Evolutionary conservation across 2,113 vertebrate genomes (phyloP), one percentile per base, ranked within the genome.

Genomic region (Dolichotis patagonum): DNA sequence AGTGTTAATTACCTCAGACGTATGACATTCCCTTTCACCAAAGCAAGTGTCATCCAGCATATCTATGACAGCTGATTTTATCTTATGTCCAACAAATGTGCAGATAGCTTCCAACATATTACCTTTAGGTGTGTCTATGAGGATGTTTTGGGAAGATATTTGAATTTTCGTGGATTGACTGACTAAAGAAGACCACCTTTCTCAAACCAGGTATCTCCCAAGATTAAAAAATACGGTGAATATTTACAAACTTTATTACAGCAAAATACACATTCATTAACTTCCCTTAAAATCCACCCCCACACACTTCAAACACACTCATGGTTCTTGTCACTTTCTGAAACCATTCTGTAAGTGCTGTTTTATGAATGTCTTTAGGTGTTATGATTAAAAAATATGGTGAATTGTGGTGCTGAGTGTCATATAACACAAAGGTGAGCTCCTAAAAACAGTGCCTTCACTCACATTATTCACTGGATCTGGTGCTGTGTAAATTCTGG

Each of bases 1-100:
- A 28, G 35, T 88, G 28, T 85, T 92, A 52, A 83, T 46, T 90
- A 38, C 81, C 35, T 89, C 43, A 80, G 73, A 93, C 89, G 38
- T 93, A 35, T n/a, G 22, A 87, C 30, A 52, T n/a, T 38, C 24
- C 2, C 54, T 41, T 92, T 90, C 41, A 71, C 30, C 20, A 73
- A 84, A 46, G 10, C 22, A 83, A 77, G 67, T 22, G 41, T 2
- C 94, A 67, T 83, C 1, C 35, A 78, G 4, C 1, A 38, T 58
- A 2, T 17, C 49, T 30, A 22, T 20, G 26, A 67, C 41, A 30
- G 35, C n/a, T 30, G 19, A 46, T 62, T 30, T 67, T 63, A 67
- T 7, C 5, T 13, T n/a, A 49, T 4, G 7, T 8, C 26, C 7
- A 78, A 32, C 75, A 78, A 24, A 71, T 71, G 12, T 63, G 1